A percentile compares a stretch with the other conserved stretches of the same genome.
Conservation (phyloP, 1,140 invertebrate genomes). For the Solenopsis invicta region DNA sequence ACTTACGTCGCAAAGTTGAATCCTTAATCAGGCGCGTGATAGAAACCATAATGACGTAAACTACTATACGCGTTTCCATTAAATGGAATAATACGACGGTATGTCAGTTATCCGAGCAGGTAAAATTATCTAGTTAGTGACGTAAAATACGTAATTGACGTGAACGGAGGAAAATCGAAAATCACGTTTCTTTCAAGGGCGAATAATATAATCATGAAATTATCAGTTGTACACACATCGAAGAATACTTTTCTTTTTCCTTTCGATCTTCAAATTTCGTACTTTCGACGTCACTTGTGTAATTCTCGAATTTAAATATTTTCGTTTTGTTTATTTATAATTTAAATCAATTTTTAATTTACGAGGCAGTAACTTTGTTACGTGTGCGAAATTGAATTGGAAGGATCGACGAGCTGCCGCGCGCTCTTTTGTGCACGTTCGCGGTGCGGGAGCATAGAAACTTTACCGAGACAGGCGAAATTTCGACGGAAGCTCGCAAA, state of each 20-base stretch:
- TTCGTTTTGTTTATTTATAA: background rate
- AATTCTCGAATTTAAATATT: too few relatives aligned
- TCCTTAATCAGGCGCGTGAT: constrained; percentile 49
- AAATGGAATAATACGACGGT: constrained; percentile 20
- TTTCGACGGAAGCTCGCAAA: constrained; percentile 28
- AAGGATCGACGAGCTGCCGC: background rate
- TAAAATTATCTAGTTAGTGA: constrained; percentile 11
- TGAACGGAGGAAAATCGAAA: background rate
- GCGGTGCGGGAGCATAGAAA: background rate
- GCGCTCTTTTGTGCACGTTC: background rate
- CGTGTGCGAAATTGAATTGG: background rate
- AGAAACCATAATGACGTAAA: constrained; percentile 39
- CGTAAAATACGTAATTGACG: background rate
- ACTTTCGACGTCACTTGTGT: background rate
- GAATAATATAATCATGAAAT: background rate
- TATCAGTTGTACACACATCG: background rate
- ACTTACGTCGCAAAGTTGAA: constrained; percentile 12
- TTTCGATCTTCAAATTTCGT: background rate
- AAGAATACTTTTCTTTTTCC: background rate
- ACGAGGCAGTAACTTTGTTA: background rate
- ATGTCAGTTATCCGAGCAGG: background rate
- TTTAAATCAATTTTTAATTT: background rate
- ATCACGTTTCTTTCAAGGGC: background rate
- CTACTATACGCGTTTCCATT: constrained; percentile 48
- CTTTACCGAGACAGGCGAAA: constrained; percentile 1